Percentiles rank a stretch among this genome's conserved stretches.
Conservation (phyloP, 2,888 invertebrate species). For the Fissipunctia ypsillon region DNA sequence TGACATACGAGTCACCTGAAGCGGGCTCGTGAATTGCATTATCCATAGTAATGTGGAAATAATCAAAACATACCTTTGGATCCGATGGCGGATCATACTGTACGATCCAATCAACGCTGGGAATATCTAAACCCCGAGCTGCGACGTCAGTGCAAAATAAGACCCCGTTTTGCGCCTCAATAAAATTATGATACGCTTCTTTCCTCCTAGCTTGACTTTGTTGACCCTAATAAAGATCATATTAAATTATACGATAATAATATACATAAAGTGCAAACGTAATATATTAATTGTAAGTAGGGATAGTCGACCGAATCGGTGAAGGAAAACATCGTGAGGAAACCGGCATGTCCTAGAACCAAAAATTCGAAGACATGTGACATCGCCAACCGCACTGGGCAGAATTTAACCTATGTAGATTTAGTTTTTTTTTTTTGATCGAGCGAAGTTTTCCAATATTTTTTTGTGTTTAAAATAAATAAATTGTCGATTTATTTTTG, state of each 20-base stretch:
- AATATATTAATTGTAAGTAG: too few species aligned
- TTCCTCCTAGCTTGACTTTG: slow-evolving; percentile 99
- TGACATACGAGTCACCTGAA: not conserved
- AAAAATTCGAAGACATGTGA: too few species aligned
- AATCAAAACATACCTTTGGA: slow-evolving; percentile 93
- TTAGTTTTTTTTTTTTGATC: too few species aligned
- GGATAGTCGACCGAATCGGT: too few species aligned
- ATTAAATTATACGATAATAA: slow-evolving; percentile 89
- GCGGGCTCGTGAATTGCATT: not conserved
- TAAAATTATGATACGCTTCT: slow-evolving; percentile 98
- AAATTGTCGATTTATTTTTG: too few species aligned
- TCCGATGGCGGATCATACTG: slow-evolving; percentile 99
- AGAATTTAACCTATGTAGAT: too few species aligned
- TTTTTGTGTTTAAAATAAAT: too few species aligned
- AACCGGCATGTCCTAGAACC: too few species aligned
- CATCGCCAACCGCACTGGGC: too few species aligned
- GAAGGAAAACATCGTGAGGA: too few species aligned
- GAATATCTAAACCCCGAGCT: slow-evolving; percentile 98
- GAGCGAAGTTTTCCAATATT: too few species aligned
- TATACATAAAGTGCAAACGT: not conserved
- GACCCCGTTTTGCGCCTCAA: slow-evolving; percentile 96
- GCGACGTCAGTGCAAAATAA: slow-evolving; percentile 99
- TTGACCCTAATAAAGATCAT: slow-evolving; percentile 92
- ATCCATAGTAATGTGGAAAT: not conserved
- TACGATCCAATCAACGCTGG: slow-evolving; percentile 99